Percentiles rank a stretch among this genome's conserved stretches.
phyloP scores from a whole-genome alignment of 2,888 invertebrate genomes.

The Epinotia bilunana region DNA sequence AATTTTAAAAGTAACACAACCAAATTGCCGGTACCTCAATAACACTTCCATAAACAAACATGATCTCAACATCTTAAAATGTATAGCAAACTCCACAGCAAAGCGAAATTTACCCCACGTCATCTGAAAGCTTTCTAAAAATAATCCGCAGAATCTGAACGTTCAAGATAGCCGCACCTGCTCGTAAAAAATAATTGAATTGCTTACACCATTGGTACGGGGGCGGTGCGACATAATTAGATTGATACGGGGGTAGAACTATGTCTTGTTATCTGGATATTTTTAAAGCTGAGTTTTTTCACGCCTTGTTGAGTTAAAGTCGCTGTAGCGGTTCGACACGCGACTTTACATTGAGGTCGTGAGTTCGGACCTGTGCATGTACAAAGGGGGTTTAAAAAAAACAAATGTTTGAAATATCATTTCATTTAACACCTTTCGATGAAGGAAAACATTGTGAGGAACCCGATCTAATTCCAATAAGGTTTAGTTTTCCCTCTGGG shows the following conservation, averaged over 20 bases:
- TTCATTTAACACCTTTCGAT: too few relatives aligned
- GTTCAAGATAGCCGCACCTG: slow-evolving; percentile 66
- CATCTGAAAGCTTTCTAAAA: slow-evolving; percentile 19
- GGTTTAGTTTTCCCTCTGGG: too few relatives aligned
- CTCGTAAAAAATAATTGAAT: slow-evolving; percentile 83
- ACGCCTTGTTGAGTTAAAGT: not conserved
- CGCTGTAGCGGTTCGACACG: too few relatives aligned
- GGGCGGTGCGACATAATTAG: slow-evolving; percentile 17
- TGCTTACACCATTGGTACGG: slow-evolving; percentile 46
- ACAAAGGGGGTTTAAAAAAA: too few relatives aligned
- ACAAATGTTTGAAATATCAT: too few relatives aligned
- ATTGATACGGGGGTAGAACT: slow-evolving; percentile 7
- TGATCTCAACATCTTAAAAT: too few relatives aligned
- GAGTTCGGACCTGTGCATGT: too few relatives aligned
- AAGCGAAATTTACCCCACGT: slow-evolving; percentile 1
- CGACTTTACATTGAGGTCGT: too few relatives aligned
- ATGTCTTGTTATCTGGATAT: not conserved
- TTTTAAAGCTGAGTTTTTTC: not conserved
- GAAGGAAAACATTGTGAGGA: too few relatives aligned
- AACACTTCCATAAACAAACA: not conserved
- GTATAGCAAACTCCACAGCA: not conserved
- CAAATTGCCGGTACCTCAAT: too few relatives aligned
- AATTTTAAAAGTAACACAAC: too few relatives aligned
- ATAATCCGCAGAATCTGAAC: slow-evolving; percentile 22
- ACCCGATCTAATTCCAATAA: too few relatives aligned